A percentile compares a stretch with the other conserved stretches of the same genome.
Conservation (phyloP, 1,140 invertebrate species). For the Meloidogyne hapla region DNA sequence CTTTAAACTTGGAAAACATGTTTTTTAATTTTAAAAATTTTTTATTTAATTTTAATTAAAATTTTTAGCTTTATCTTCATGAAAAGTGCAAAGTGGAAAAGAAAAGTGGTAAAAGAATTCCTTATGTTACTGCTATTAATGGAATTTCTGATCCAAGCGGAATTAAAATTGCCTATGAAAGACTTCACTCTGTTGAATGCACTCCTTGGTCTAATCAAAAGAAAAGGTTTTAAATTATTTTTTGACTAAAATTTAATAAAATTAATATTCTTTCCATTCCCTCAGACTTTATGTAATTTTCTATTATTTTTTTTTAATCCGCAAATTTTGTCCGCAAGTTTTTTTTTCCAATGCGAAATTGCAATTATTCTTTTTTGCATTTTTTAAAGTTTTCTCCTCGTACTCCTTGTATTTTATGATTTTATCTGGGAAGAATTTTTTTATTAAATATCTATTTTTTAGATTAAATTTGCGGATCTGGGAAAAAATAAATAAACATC, state of each 20-base stretch:
- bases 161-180: constrained; percentile 12
- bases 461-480: no score
- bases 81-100: constrained; percentile 15
- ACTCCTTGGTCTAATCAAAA: constrained; percentile 1
- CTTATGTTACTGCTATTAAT: constrained; percentile 21
- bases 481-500: no score
- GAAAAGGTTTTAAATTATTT: background rate
- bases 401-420: no score
- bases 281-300: no score
- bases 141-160: constrained; percentile 11
- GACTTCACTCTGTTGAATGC: constrained; percentile 23
- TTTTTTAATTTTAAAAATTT: background rate
- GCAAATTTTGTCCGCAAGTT: no score
- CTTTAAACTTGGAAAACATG: constrained; percentile 26
- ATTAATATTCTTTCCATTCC: no score
- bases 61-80: background rate
- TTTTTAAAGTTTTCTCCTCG: no score
- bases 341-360: no score
- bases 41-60: background rate
- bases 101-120: background rate
- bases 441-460: no score
- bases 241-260: background rate
- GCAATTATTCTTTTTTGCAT: no score
- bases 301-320: no score
- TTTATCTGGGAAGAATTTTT: no score